These are phyloP conservation scores for Mya arenaria DNA, from an alignment of 1,140 invertebrate genomes.

Conservation along the genomic window DNA sequence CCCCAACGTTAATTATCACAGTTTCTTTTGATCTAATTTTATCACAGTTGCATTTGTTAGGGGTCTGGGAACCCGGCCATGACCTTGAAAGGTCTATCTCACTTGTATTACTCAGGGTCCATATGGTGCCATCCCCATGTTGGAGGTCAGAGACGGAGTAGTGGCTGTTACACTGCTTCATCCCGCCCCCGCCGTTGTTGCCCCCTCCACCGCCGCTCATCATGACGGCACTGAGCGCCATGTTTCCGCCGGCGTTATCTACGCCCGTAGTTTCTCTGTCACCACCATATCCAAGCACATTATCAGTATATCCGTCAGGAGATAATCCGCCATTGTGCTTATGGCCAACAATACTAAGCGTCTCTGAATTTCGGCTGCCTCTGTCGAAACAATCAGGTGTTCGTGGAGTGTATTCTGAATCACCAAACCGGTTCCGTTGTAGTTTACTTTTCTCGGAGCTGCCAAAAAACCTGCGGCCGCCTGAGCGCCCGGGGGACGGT, in stretches of 20 bases:
- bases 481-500: not conserved
- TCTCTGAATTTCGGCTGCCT: not conserved
- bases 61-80: constrained; percentile 14
- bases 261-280: not conserved
- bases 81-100: constrained; percentile 16
- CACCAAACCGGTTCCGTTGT: not conserved
- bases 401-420: constrained; percentile 6
- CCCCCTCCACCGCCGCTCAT: constrained; percentile 49
- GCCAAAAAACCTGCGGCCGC: not conserved
- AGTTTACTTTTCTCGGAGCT: not conserved
- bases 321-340: not conserved
- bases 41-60: constrained; percentile 81
- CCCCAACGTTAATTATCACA: constrained; percentile 75
- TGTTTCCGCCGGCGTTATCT: constrained; percentile 26
- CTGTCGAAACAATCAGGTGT: not conserved
- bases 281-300: not conserved
- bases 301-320: not conserved
- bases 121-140: constrained; percentile 25
- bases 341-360: not conserved
- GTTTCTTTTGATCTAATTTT: constrained; percentile 62
- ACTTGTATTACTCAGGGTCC: not conserved
- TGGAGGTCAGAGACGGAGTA: constrained; percentile 8
- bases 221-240: constrained; percentile 61
- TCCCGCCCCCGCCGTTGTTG: not conserved
- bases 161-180: not conserved